These are phyloP conservation scores for Brevimyrus niger DNA, from an alignment of 2,113 vertebrate genomes.

Conservation along the genomic window DNA sequence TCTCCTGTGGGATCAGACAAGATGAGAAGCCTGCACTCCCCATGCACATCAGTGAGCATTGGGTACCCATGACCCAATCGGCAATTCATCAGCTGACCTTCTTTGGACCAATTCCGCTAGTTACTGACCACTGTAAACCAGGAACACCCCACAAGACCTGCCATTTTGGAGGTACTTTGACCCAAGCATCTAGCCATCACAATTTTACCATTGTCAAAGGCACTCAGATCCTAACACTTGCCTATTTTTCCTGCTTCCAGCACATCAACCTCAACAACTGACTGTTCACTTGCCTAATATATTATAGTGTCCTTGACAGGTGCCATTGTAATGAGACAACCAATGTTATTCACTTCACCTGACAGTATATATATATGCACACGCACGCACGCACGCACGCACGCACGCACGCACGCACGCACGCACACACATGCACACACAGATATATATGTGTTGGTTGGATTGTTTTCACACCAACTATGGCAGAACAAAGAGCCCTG, in stretches of 20 bases:
- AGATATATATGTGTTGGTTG: neutral
- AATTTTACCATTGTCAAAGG: neutral
- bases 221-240: neutral
- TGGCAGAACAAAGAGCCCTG: neutral
- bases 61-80: neutral
- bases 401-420: too few relatives aligned
- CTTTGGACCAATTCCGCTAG: neutral
- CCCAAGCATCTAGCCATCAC: neutral
- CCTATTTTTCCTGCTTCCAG: neutral
- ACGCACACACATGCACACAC: neutral
- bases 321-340: neutral
- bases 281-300: neutral
- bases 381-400: neutral
- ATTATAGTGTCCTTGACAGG: neutral
- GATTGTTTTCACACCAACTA: neutral
- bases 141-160: neutral
- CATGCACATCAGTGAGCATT: neutral
- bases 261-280: neutral
- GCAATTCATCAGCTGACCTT: neutral
- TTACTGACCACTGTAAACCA: neutral
- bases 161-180: neutral
- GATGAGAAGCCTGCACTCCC: neutral
- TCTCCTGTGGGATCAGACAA: neutral
- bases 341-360: neutral
- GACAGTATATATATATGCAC: neutral